phyloP scores from a whole-genome alignment of 2,113 vertebrate species.

The Nerophis ophidion region DNA sequence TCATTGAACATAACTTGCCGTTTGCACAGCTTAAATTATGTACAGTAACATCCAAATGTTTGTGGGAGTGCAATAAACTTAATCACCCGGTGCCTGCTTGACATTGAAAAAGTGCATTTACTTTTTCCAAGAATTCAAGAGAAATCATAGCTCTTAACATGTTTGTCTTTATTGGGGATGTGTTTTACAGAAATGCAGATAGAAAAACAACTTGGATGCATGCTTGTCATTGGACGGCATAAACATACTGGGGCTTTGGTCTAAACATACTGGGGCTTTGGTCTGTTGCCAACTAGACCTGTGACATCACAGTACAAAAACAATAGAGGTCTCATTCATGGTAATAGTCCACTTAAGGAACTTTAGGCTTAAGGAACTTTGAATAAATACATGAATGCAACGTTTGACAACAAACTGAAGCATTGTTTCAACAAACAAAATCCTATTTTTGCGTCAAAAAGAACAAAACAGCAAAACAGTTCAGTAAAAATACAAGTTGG shows the following conservation, averaged over 20 bases:
- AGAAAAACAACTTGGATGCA: constrained; percentile 10
- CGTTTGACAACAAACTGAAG: constrained; percentile 4
- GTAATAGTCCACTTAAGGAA: neutral
- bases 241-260: constrained; percentile 21
- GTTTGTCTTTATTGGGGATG: constrained; percentile 36
- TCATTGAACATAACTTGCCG: neutral
- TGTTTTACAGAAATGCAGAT: neutral
- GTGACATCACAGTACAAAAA: too few species aligned
- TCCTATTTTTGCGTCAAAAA: neutral
- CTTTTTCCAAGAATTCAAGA: neutral
- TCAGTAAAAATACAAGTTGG: constrained; percentile 22
- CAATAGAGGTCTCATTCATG: neutral
- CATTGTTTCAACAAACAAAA: too few species aligned
- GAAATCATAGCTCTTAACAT: neutral
- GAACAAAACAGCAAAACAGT: constrained; percentile 6
- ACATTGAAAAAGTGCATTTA: constrained; percentile 3
- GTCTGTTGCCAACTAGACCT: constrained; percentile 15
- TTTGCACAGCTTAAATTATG: constrained; percentile 9
- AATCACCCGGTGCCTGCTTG: constrained; percentile 6
- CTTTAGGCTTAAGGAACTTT: neutral
- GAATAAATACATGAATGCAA: neutral
- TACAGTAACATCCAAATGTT: constrained; percentile 10
- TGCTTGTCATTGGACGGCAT: too few species aligned
- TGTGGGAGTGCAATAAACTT: constrained; percentile 50
- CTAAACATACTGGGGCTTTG: too few species aligned